phyloP scores from a whole-genome alignment of 2,113 vertebrate genomes.

The Arvicanthis niloticus region DNA sequence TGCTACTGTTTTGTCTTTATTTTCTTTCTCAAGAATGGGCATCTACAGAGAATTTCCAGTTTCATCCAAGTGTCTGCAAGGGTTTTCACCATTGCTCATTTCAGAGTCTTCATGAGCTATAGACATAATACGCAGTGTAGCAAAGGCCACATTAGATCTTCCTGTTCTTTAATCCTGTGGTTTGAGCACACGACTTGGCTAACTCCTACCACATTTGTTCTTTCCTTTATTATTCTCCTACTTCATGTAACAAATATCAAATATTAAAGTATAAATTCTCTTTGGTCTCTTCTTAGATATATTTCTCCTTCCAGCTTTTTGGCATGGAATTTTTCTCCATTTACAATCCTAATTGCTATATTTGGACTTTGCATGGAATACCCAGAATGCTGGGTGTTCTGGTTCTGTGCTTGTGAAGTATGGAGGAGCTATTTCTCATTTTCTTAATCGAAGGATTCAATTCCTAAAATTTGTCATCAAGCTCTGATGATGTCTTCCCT shows the following conservation, averaged over 20 bases:
- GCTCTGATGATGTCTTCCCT: not conserved
- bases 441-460: not conserved
- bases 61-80: too few species aligned
- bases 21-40: too few species aligned
- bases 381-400: not conserved
- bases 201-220: too few species aligned
- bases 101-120: too few species aligned
- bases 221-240: not conserved
- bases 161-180: too few species aligned
- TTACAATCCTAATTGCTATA: not conserved
- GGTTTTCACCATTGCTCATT: too few species aligned
- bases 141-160: too few species aligned
- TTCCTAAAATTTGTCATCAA: not conserved
- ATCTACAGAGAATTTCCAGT: too few species aligned
- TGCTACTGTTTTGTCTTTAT: not conserved
- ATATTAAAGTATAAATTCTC: not conserved
- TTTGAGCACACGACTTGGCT: too few species aligned
- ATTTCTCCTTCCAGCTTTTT: not conserved
- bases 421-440: not conserved
- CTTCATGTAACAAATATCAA: not conserved
- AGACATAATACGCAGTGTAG: too few species aligned
- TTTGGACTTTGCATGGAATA: not conserved
- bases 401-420: not conserved
- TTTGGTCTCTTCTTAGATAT: not conserved
- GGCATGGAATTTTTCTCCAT: not conserved